Conservation (phyloP, 2,888 invertebrate species). For the Acronicta aceris region DNA sequence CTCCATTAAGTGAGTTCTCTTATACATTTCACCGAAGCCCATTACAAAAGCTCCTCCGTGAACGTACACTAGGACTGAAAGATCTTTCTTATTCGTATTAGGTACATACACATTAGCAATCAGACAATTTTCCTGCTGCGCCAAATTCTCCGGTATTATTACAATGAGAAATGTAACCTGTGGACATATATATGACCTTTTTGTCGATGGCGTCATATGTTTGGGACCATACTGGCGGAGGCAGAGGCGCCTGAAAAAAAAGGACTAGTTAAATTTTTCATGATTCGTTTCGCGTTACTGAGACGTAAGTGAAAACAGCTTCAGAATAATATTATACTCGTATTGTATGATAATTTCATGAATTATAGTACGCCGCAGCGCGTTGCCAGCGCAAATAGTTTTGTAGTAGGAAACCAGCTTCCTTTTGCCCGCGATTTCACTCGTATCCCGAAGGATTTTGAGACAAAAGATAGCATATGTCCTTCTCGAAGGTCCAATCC, state of each 20-base stretch:
- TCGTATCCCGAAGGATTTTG: too few relatives aligned
- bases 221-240: conserved; percentile 59
- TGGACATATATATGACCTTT: conserved; percentile 62
- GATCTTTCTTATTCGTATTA: conserved; percentile 60
- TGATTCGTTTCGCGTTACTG: neutral
- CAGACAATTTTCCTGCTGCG: conserved; percentile 70
- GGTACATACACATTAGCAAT: conserved; percentile 73
- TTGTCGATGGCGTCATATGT: conserved; percentile 59
- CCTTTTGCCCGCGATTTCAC: too few relatives aligned
- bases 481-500: too few relatives aligned
- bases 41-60: conserved; percentile 63
- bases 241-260: conserved; percentile 64
- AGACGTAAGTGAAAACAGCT: too few relatives aligned
- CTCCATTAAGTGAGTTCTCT: conserved; percentile 40
- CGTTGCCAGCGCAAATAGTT: too few relatives aligned
- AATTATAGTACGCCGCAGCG: too few relatives aligned
- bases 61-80: conserved; percentile 60
- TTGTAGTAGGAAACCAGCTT: too few relatives aligned
- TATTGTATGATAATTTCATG: too few relatives aligned
- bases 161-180: conserved; percentile 34
- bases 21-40: conserved; percentile 46
- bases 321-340: too few relatives aligned
- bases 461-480: too few relatives aligned
- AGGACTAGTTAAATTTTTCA: neutral
- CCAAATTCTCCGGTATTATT: neutral